Base-by-base conservation (phyloP, 2,113 vertebrate species). In the Crotalus tigris region DNA sequence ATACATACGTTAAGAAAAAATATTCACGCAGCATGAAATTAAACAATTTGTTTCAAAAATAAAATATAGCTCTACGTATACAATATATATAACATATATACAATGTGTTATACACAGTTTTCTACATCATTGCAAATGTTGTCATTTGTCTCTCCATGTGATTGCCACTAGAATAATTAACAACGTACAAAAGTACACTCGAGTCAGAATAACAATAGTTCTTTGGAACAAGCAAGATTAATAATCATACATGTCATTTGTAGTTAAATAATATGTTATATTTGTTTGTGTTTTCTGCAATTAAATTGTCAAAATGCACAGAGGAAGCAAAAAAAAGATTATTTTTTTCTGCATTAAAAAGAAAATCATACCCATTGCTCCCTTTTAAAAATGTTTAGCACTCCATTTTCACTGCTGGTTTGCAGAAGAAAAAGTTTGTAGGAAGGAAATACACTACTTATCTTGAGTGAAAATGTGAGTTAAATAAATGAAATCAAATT, bases 211-310 rank as follows among this genome's bases (percentile, higher is more conserved):
- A 95, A 85, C 91, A 94, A 96, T 92, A 91, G 69, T 96, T 93
- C 49, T 96, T 91, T 96, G 91, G 90, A 92, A 91, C 39, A 88
- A 96, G 93, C 93, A 93, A 94, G 91, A 94, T 85, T 91, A 96
- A 94, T 94, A 93, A 39, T 6, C 15, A 5, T 94, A 86, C 94
- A 95, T 89, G 92, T 94, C 95, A 95, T 88, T 93, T 87, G 89
- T 97, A 89, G 87, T 93, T 91, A 81, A 91, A 54, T 95, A 75
- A 51, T 91, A 94, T 96, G 97, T 91, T 97, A 51, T 64, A 90
- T 90, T 94, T 89, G 89, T 94, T 94, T 87, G 92, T 94, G 51
- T 81, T 94, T 92, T 95, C 92, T 97, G 44, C 87, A 97, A 96
- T 95, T 97, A 95, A 96, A 92, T 93, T 26, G 58, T 94, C 64